Percentiles rank a stretch among this genome's conserved stretches.
These are phyloP conservation scores for Microtus oregoni DNA, from an alignment of 2,113 vertebrate species.

Conservation along the genomic window DNA sequence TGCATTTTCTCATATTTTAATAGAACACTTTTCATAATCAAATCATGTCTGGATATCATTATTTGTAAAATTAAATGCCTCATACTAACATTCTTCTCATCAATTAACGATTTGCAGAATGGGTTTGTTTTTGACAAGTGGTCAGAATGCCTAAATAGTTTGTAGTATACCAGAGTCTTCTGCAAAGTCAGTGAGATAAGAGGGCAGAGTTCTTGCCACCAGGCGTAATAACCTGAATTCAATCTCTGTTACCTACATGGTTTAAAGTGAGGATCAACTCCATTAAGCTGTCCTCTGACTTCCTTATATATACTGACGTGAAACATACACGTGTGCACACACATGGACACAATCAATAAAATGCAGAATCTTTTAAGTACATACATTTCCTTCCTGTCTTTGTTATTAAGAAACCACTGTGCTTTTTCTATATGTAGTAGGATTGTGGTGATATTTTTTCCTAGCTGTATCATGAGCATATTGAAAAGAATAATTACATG, in stretches of 20 bases:
- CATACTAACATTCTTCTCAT: not conserved
- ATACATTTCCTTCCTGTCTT: slow-evolving; percentile 9
- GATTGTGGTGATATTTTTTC: not conserved
- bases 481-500: slow-evolving; percentile 31
- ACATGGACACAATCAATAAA: not conserved
- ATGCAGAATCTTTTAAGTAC: not conserved
- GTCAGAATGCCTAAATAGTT: not conserved
- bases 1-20: not conserved
- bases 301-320: too few relatives aligned
- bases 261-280: not conserved
- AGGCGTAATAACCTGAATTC: not conserved
- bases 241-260: not conserved
- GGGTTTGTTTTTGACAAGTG: not conserved
- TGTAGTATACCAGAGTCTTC: not conserved
- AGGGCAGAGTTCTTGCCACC: not conserved
- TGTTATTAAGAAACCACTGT: not conserved
- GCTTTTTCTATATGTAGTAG: not conserved
- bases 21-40: not conserved
- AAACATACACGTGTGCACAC: too few relatives aligned
- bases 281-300: not conserved
- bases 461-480: not conserved
- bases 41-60: not conserved
- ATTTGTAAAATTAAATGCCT: slow-evolving; percentile 10
- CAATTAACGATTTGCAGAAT: not conserved
- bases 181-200: not conserved